Evolutionary conservation across 2,797 vertebrate genomes (phyloP).

Genomic region (Pelodytes ibericus): DNA sequence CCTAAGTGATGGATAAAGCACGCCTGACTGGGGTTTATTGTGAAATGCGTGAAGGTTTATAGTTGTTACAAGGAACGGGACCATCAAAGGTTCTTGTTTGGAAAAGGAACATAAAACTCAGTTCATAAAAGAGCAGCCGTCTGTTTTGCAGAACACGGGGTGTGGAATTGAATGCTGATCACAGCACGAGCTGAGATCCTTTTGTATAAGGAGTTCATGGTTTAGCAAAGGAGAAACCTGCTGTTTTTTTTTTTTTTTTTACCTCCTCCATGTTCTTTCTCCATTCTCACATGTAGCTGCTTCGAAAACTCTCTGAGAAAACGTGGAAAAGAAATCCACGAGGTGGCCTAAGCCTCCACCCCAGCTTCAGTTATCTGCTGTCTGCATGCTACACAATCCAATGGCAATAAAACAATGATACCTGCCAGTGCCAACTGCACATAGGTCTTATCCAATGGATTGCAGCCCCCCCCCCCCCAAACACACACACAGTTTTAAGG

Average conservation of each 20-base stretch:
- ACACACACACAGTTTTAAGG: too few species aligned
- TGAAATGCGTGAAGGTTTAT: not conserved
- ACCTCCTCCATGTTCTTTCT: not conserved
- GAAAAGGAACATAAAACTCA: slow-evolving; percentile 10
- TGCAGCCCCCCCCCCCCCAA: too few species aligned
- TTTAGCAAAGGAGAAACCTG: not conserved
- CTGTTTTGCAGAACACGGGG: not conserved
- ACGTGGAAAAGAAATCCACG: too few species aligned
- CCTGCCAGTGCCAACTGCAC: too few species aligned
- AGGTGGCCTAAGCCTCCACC: too few species aligned
- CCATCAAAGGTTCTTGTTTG: slow-evolving; percentile 15
- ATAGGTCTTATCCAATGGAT: too few species aligned
- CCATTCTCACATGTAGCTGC: not conserved
- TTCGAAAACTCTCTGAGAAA: not conserved
- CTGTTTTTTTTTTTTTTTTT: too few species aligned
- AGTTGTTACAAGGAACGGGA: slow-evolving; percentile 2
- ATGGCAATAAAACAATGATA: too few species aligned
- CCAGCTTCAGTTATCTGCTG: too few species aligned
- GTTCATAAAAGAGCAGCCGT: slow-evolving; percentile 3
- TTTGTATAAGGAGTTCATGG: not conserved
- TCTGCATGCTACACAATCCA: too few species aligned
- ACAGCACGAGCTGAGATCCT: not conserved
- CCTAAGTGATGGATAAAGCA: not conserved
- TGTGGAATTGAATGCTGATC: slow-evolving; percentile 8
- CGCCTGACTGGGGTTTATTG: slow-evolving; percentile 5